Base-by-base conservation (phyloP, 2,888 invertebrate species). In the Rhopalosiphum nymphaeae region DNA sequence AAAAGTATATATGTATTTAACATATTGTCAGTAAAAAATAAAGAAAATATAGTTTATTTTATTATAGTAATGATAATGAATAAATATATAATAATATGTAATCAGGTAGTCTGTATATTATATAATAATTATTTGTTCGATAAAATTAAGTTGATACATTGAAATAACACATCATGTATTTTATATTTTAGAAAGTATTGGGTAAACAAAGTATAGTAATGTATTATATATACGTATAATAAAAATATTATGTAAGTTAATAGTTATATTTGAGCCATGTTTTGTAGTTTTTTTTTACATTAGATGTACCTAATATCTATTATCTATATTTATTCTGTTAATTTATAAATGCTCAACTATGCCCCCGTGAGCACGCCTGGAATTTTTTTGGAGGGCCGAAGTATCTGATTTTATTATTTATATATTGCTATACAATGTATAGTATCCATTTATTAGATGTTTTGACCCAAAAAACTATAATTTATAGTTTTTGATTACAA, bases 111-210 rank as follows among this genome's bases (percentile, higher is more conserved):
- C 3, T 36, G 36, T 9, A 36, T 2, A 78, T 78, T 78, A 36
- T 57, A 26, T 78, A 42, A 42, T 78, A 36, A 21, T 78, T 78
- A 36, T 78, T 78, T 36, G 21, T 78, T 78, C 21, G 36, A 78
- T 36, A 78, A 78, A 36, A 78, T 36, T 78, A 36, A 78, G 21
- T 78, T 78, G 2, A 78, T 78, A 36, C 7, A 36, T 36, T 78
- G n/a, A 78, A 78, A 78, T 21, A 36, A 78, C 78, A 7, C 78
- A 78, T 78, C 78, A 2, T 78, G 78, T 78, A 78, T 36, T 36
- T 21, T 78, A 78, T 78, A 78, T 78, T 78, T 78, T 78, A 78
- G 78, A 78, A 78, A 78, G 78, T 78, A 78, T 67, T 53, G 21
- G 3, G 53, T 67, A 67, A 25, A 67, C 1, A n/a, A n/a, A n/a